Evolutionary conservation across 2,888 invertebrate genomes (phyloP), one percentile per base, ranked within the genome.

Genomic region (Pollenia angustigena): DNA sequence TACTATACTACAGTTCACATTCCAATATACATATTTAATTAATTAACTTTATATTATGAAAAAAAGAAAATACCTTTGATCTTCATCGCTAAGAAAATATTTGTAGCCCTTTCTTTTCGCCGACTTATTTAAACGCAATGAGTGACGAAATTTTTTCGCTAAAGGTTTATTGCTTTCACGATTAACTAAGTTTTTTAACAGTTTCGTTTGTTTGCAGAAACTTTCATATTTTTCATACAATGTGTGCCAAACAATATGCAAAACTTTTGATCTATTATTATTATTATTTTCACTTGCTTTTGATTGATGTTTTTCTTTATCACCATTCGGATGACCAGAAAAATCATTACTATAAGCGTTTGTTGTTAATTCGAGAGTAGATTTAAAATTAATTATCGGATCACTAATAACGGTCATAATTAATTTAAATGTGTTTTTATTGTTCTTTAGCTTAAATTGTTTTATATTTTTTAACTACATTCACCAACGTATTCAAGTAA

Each of bases 91-190:
- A 83, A 91, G 87, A 66, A 90, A 90, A 46, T 88, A 82, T 64
- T 88, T 89, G 89, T 91, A 91, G 58, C 91, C 91, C 80, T 91
- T 91, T 40, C 89, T 89, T 50, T 87, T 89, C 3, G 91, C 90
- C 78, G 91, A 91, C 79, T 92, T 92, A 87, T 91, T 91, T 40
- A 91, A 85, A 56, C 90, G 90, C 87, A 91, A 46, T 64, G 92
- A 91, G 87, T 90, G 89, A 1, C 91, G 90, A 58, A 91, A 69
- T 68, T 92, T 91, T 87, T 91, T 91, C 64, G 90, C 90, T 68
- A 92, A 71, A 0, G 92, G 91, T 23, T 91, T 91, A 54, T 91
- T 91, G 0, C 89, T 88, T 81, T 90, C 90, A 1, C 90, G 89
- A 14, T 85, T 76, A 8, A 91, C 71, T 14, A 90, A 85, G 62